Conservation (phyloP, 2,113 vertebrate species). For the Perca fluviatilis region DNA sequence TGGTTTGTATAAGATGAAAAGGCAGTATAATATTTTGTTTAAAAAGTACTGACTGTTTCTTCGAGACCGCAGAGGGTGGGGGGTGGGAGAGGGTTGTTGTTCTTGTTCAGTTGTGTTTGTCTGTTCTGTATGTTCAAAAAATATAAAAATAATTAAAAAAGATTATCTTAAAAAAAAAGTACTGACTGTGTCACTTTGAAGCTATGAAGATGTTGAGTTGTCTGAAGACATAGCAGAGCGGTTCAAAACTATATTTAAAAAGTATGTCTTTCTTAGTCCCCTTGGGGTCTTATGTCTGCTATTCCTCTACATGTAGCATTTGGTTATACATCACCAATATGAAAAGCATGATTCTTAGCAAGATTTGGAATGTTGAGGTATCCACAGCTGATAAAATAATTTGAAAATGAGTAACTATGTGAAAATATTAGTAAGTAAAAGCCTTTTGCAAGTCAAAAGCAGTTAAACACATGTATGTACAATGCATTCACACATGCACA, state of each 20-base stretch:
- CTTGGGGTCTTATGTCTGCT: not conserved
- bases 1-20: constrained; percentile 1
- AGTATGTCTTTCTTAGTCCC: not conserved
- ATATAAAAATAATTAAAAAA: too few species aligned
- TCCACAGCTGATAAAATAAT: not conserved
- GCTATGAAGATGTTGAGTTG: not conserved
- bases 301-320: not conserved
- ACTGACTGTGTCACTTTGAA: not conserved
- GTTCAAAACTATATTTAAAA: not conserved
- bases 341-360: not conserved
- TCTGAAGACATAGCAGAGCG: not conserved
- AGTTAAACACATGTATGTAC: not conserved
- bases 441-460: not conserved
- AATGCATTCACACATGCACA: not conserved
- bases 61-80: too few species aligned
- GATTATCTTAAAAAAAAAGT: not conserved
- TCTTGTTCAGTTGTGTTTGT: too few species aligned
- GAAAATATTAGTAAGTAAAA: not conserved
- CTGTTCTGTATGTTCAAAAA: too few species aligned
- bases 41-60: not conserved
- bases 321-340: not conserved
- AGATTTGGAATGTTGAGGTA: not conserved
- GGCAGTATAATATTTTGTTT: not conserved
- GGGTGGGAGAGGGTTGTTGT: too few species aligned
- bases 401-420: not conserved